Evolutionary conservation across 2,888 invertebrate genomes (phyloP), one percentile per base, ranked within the genome.

Genomic region (Xanthia icteritia): DNA sequence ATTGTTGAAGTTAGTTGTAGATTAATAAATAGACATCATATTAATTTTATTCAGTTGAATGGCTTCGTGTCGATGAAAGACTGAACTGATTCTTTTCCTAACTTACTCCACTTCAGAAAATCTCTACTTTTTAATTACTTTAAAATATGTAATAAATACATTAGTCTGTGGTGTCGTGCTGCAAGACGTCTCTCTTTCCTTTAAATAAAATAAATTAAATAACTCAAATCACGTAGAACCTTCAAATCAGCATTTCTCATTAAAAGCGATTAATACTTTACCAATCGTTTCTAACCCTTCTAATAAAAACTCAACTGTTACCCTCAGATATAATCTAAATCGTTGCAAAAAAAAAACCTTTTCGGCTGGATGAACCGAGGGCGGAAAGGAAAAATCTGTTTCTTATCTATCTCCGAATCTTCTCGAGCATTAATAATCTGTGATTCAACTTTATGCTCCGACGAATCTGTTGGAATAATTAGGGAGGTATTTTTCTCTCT

Each of bases 381-480:
- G 69, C 13, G 27, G 70, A 78, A 72, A 82, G 51, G 71, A 84
- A 86, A 79, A 80, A 84, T 74, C 76, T 79, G 76, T 71, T 75
- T 66, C 65, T 63, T 75, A 80, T 80, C 80, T 66, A 74, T 73
- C 77, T 60, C 72, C 58, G 54, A 76, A 84, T 84, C 84, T 84
- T 77, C 66, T 58, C 74, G 61, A 74, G 74, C 84, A 86, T 86
- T 83, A 76, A 80, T 85, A 85, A 85, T 74, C 72, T 66, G 61
- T 74, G 80, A 84, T 79, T 86, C 79, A 63, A 86, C 81, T 73
- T 83, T 79, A 77, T 72, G 79, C 69, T 64, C 63, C 69, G 56
- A 27, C 51, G 77, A 73, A 72, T 85, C 67, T 65, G 74, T 81
- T 66, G 27, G 81, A 71, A 84, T 85, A 81, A 84, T 85, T 81